Evolutionary conservation across 1,140 invertebrate species (phyloP).

Genomic region (Drosophila pandora): DNA sequence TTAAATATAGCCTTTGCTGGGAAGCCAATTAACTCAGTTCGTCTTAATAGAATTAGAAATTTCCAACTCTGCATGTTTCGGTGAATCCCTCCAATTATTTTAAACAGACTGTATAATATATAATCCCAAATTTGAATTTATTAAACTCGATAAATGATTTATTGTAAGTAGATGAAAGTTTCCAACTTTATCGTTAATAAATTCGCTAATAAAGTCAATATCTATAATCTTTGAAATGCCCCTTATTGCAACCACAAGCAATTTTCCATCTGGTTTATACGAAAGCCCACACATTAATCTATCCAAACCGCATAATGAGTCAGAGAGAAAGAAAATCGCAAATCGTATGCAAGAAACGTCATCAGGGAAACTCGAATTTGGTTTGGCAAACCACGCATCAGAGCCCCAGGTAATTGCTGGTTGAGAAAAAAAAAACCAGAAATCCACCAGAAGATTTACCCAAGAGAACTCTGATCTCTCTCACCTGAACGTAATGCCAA

Average conservation of each 20-base stretch:
- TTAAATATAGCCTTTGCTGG: neutral
- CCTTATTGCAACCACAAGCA: constrained; percentile 1
- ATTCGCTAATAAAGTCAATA: neutral
- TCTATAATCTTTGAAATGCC: neutral
- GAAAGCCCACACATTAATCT: constrained; percentile 4
- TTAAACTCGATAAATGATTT: constrained; percentile 11
- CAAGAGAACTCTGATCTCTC: constrained; percentile 17
- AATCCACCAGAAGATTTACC: constrained; percentile 36
- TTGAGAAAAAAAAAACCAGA: constrained; percentile 36
- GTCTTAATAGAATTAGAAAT: neutral
- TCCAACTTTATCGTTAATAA: neutral
- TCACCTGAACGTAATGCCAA: constrained; percentile 5
- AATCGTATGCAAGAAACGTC: constrained; percentile 7
- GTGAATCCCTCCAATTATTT: neutral
- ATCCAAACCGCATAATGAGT: constrained; percentile 24
- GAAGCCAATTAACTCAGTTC: constrained; percentile 1
- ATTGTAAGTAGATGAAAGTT: neutral
- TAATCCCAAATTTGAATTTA: neutral
- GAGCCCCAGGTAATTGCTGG: neutral
- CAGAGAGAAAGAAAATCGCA: constrained; percentile 25
- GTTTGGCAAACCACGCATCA: constrained; percentile 46
- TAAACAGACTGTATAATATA: neutral
- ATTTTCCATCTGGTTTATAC: constrained; percentile 15
- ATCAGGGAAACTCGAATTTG: constrained; percentile 51
- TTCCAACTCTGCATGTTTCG: neutral